These are phyloP conservation scores for Sylvia atricapilla DNA, from an alignment of 2,113 vertebrate species.

Conservation along the genomic window DNA sequence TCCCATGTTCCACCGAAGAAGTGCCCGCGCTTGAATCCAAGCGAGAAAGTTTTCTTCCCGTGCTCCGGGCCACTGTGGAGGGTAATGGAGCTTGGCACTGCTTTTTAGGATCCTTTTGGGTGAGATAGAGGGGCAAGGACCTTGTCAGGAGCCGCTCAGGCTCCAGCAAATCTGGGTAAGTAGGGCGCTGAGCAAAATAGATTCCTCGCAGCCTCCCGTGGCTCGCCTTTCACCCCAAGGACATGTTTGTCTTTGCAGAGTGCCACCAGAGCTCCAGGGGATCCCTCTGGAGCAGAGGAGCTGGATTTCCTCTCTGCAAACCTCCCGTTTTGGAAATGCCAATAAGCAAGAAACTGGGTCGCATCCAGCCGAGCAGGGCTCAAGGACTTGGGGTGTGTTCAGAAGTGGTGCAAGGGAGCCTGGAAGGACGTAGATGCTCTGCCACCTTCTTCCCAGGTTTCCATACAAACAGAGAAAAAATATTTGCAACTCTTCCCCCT, in stretches of 20 bases:
- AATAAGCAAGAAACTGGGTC: not conserved
- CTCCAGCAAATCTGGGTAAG: constrained; percentile 39
- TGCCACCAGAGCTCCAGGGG: not conserved
- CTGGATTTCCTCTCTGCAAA: not conserved
- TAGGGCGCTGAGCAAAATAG: not conserved
- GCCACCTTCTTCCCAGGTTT: not conserved
- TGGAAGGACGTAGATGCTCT: not conserved
- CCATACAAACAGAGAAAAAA: not conserved
- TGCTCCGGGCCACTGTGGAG: not conserved
- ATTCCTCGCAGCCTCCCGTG: not conserved
- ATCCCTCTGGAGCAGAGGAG: not conserved
- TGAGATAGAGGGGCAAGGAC: not conserved
- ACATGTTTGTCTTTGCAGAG: not conserved
- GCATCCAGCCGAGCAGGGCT: not conserved
- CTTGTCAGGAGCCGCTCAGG: not conserved
- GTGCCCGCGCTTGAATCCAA: not conserved
- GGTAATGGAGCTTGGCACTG: constrained; percentile 12
- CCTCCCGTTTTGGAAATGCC: not conserved
- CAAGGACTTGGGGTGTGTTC: not conserved
- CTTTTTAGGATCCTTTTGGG: constrained; percentile 44
- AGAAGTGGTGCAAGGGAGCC: not conserved
- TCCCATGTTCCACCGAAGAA: constrained; percentile 1
- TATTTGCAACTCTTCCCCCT: not conserved
- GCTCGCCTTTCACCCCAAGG: not conserved
- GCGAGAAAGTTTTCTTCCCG: not conserved